Conservation (phyloP, 2,113 vertebrate species). For the Ictalurus furcatus region DNA sequence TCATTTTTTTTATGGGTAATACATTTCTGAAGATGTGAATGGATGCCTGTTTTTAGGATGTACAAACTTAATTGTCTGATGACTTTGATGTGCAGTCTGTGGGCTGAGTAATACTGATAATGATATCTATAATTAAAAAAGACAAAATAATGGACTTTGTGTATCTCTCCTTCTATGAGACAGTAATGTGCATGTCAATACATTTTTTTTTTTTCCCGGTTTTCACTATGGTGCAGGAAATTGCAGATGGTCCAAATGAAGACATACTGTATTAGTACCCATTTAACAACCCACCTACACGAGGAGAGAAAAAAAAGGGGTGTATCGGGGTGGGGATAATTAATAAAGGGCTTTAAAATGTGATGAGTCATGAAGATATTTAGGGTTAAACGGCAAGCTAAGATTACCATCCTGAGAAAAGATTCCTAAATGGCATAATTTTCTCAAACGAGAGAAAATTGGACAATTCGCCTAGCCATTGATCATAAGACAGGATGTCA, state of each 20-base stretch:
- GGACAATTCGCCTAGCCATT: neutral
- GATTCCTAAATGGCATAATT: neutral
- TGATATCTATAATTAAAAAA: slow-evolving; percentile 48
- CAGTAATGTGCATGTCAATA: neutral
- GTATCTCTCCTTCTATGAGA: neutral
- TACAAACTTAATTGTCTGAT: slow-evolving; percentile 55
- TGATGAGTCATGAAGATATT: neutral
- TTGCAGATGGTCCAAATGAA: neutral
- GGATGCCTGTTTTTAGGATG: slow-evolving; percentile 58
- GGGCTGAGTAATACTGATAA: slow-evolving; percentile 57
- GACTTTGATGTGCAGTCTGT: slow-evolving; percentile 64
- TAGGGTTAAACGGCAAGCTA: neutral
- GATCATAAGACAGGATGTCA: neutral
- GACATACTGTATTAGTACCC: neutral
- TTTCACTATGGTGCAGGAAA: neutral
- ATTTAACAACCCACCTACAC: neutral
- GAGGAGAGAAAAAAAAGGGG: neutral
- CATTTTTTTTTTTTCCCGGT: neutral
- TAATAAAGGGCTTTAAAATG: neutral
- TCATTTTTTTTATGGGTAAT: slow-evolving; percentile 39
- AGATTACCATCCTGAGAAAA: neutral
- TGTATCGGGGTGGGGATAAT: neutral
- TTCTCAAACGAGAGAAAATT: neutral
- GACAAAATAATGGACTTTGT: slow-evolving; percentile 16
- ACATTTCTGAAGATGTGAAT: slow-evolving; percentile 54